Evolutionary conservation across 2,888 invertebrate species (phyloP).

Genomic region (Melinaea menophilus): DNA sequence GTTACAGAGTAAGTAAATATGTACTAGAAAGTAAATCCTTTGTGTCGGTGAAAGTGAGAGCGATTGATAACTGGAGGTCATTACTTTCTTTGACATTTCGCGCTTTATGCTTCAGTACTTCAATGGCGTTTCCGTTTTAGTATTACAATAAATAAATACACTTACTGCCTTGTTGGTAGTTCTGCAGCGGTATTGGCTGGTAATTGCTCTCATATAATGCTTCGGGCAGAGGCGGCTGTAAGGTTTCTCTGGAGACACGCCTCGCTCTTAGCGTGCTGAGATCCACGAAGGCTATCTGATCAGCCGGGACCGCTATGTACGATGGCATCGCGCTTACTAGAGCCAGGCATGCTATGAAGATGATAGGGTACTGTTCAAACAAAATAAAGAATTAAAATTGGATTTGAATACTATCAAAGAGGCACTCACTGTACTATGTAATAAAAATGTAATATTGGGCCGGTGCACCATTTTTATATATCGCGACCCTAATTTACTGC

Average conservation of each 20-base stretch:
- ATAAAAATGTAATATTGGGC: too few relatives aligned
- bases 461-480: too few relatives aligned
- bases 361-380: constrained; percentile 51
- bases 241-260: constrained; percentile 60
- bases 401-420: background rate
- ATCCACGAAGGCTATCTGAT: constrained; percentile 79
- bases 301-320: constrained; percentile 80
- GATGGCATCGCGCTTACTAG: constrained; percentile 70
- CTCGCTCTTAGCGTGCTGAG: constrained; percentile 60
- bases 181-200: constrained; percentile 42
- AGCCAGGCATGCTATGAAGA: constrained; percentile 50
- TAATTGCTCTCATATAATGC: constrained; percentile 55
- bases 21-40: constrained; percentile 65
- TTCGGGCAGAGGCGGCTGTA: constrained; percentile 47
- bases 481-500: too few relatives aligned
- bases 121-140: too few relatives aligned
- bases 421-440: too few relatives aligned
- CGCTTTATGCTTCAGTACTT: constrained; percentile 5
- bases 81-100: constrained; percentile 46
- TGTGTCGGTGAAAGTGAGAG: constrained; percentile 59
- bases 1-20: constrained; percentile 37
- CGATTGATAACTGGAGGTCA: constrained; percentile 47
- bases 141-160: constrained; percentile 18
- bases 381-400: background rate
- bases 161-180: constrained; percentile 59